phyloP scores from a whole-genome alignment of 2,888 invertebrate genomes.

The Dioctria rufipes region DNA sequence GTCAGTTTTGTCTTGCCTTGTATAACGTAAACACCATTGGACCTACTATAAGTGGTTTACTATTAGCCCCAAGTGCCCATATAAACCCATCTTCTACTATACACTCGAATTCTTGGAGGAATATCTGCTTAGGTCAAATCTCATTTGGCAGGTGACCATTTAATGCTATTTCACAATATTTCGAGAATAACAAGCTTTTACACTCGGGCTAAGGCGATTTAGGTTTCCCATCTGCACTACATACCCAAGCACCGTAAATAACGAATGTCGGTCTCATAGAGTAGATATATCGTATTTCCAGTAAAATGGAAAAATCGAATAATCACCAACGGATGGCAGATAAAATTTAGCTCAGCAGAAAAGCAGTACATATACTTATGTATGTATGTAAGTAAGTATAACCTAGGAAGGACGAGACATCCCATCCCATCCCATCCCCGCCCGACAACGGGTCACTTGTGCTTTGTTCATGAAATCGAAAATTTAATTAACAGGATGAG shows the following conservation, averaged over 20 bases:
- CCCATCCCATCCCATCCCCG: background rate
- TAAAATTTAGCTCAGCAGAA: slow-evolving; percentile 34
- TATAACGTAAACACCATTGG: too few relatives aligned
- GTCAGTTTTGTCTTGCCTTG: too few relatives aligned
- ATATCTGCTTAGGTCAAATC: slow-evolving; percentile 50
- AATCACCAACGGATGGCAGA: slow-evolving; percentile 41
- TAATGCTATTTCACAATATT: slow-evolving; percentile 52
- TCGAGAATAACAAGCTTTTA: slow-evolving; percentile 54
- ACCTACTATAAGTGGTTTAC: background rate
- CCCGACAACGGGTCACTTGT: slow-evolving; percentile 22
- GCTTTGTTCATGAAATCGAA: slow-evolving; percentile 40
- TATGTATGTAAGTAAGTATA: background rate
- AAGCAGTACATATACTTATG: background rate
- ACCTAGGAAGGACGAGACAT: slow-evolving; percentile 17
- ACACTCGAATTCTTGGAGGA: slow-evolving; percentile 5
- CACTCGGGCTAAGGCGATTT: slow-evolving; percentile 55
- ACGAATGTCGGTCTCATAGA: slow-evolving; percentile 34
- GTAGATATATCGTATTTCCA: slow-evolving; percentile 33
- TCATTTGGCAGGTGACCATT: slow-evolving; percentile 55
- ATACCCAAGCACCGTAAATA: slow-evolving; percentile 36
- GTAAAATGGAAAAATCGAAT: slow-evolving; percentile 51
- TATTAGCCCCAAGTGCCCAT: slow-evolving; percentile 15
- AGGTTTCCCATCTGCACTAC: slow-evolving; percentile 42
- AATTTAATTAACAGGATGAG: slow-evolving; percentile 50
- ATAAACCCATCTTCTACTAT: slow-evolving; percentile 24